Evolutionary conservation across 2,888 invertebrate species (phyloP).

Genomic region (Pantelozetes paolii): DNA sequence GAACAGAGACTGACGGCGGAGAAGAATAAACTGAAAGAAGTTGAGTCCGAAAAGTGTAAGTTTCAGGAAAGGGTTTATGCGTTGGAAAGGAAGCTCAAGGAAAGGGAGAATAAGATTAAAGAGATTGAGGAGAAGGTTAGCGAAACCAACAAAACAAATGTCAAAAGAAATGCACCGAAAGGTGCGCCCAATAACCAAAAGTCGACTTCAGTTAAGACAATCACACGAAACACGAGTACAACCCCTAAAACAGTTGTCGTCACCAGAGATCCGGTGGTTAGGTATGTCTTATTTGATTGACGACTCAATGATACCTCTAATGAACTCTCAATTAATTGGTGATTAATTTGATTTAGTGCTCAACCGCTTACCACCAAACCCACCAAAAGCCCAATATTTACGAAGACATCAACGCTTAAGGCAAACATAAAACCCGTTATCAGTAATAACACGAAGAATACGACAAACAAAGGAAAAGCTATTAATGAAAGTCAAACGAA

Average conservation of each 20-base stretch:
- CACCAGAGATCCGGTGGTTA: conserved; percentile 20
- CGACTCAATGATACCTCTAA: too few relatives aligned
- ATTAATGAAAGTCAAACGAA: background rate
- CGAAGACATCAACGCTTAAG: background rate
- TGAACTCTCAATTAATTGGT: background rate
- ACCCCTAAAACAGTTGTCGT: background rate
- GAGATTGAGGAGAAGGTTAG: conserved; percentile 29
- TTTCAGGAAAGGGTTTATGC: conserved; percentile 36
- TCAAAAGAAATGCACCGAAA: background rate
- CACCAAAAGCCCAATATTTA: background rate
- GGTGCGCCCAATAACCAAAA: background rate
- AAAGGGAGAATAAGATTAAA: conserved; percentile 31
- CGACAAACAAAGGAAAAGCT: background rate
- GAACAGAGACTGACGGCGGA: conserved; percentile 29
- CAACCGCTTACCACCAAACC: background rate
- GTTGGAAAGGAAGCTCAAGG: conserved; percentile 32
- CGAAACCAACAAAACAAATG: background rate
- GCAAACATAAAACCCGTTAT: background rate
- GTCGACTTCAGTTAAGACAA: background rate
- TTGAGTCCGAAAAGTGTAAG: conserved; percentile 32
- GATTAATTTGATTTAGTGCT: background rate
- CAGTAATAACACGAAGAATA: background rate
- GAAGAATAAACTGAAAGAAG: conserved; percentile 24
- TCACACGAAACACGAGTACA: background rate
- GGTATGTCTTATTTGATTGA: background rate